phyloP scores from a whole-genome alignment of 2,113 vertebrate genomes.

The Empidonax alnorum region DNA sequence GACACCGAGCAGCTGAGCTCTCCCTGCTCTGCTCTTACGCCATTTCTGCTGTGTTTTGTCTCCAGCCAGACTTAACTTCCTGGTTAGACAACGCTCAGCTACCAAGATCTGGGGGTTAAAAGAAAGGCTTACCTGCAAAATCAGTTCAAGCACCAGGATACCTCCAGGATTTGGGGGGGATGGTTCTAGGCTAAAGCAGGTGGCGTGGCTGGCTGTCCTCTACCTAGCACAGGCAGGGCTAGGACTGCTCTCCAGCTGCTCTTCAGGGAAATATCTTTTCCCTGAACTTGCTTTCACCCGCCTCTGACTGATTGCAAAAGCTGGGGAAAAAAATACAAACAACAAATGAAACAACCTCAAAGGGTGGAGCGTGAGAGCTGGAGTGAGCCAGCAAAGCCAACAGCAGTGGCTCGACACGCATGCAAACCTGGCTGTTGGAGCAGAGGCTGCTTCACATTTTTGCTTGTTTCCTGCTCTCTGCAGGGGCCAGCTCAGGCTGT shows the following conservation, averaged over 20 bases:
- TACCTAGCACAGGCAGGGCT: background rate
- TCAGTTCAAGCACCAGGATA: background rate
- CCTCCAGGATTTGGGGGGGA: fast-evolving
- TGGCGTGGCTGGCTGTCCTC: background rate
- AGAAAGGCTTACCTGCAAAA: conserved; percentile 46
- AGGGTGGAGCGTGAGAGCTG: conserved; percentile 28
- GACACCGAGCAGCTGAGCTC: background rate
- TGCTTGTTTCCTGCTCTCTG: background rate
- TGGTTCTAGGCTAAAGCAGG: background rate
- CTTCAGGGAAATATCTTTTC: background rate
- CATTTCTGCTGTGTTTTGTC: background rate
- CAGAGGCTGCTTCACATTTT: background rate
- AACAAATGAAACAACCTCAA: background rate
- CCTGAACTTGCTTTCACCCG: background rate
- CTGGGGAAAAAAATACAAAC: fast-evolving
- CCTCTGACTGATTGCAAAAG: background rate
- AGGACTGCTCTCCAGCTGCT: background rate
- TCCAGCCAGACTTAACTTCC: background rate
- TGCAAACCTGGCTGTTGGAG: background rate
- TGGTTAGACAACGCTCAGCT: background rate
- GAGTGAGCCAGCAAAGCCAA: background rate
- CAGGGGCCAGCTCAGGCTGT: background rate
- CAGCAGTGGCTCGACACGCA: background rate
- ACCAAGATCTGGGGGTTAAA: background rate
- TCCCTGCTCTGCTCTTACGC: background rate